Percentiles rank a stretch among this genome's conserved stretches.
Evolutionary conservation across 2,797 vertebrate species (phyloP).

Genomic region (Malurus splendens): DNA sequence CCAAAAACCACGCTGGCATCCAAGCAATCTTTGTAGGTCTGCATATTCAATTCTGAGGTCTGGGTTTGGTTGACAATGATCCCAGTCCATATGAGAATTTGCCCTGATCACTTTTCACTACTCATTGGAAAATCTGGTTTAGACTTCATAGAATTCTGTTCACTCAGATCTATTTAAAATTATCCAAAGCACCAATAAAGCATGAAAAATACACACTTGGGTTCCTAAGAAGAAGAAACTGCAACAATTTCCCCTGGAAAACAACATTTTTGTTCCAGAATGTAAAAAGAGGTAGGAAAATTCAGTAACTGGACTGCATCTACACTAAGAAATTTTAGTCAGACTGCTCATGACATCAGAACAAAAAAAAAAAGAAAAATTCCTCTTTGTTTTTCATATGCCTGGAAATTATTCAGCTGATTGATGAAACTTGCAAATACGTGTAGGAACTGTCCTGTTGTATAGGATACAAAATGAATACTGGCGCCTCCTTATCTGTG

Average conservation of each 20-base stretch:
- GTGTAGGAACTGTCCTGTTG: neutral
- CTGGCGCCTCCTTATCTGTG: neutral
- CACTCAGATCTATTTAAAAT: neutral
- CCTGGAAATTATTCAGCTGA: neutral
- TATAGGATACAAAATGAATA: neutral
- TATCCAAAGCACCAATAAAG: neutral
- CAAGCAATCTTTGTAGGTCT: neutral
- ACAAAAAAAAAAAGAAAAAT: neutral
- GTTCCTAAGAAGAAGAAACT: neutral
- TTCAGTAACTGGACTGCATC: neutral
- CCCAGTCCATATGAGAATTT: neutral
- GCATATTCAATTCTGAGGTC: neutral
- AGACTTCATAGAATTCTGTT: neutral
- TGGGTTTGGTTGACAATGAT: neutral
- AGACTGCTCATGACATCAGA: neutral
- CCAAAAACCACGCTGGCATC: fast-evolving
- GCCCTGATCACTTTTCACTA: neutral
- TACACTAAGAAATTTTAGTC: neutral
- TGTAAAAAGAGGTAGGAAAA: neutral
- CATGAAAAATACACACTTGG: neutral
- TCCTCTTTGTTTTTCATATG: neutral
- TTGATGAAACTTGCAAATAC: neutral
- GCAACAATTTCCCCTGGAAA: neutral
- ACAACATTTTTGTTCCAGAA: neutral
- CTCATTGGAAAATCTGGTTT: neutral